Percentiles rank a stretch among this genome's conserved stretches.
These are phyloP conservation scores for Drosophila anomelani DNA, from an alignment of 2,888 invertebrate species.

Conservation along the genomic window DNA sequence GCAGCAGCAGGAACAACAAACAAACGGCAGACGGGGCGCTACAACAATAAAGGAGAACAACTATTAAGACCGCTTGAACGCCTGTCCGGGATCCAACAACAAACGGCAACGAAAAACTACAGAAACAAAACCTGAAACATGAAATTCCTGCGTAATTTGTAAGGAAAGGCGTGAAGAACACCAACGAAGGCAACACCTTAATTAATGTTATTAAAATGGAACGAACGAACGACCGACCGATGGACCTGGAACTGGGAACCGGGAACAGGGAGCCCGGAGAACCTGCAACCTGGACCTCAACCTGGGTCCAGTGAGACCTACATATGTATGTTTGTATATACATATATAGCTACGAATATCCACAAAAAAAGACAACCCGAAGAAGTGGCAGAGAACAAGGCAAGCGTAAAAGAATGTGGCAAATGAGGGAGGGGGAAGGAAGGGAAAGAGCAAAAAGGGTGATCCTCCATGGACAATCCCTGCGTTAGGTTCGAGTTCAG, in stretches of 20 bases:
- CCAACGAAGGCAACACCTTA: conserved; percentile 85
- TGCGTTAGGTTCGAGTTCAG: conserved; percentile 20
- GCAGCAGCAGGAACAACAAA: conserved; percentile 23
- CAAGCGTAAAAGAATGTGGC: conserved; percentile 58
- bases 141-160: conserved; percentile 85
- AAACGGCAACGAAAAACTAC: conserved; percentile 50
- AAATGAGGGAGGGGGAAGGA: conserved; percentile 42
- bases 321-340: conserved; percentile 15
- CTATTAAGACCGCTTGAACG: conserved; percentile 72
- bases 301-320: conserved; percentile 42
- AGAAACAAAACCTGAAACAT: conserved; percentile 81
- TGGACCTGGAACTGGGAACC: conserved; percentile 30
- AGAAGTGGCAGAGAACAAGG: conserved; percentile 44
- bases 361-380: conserved; percentile 45
- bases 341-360: conserved; percentile 3
- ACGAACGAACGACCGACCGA: conserved; percentile 71
- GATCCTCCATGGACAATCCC: conserved; percentile 48
- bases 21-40: conserved; percentile 61
- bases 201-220: conserved; percentile 85
- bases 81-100: conserved; percentile 40
- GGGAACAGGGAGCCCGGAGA: conserved; percentile 29
- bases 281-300: conserved; percentile 40
- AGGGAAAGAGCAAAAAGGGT: conserved; percentile 39
- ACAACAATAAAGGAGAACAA: conserved; percentile 64
- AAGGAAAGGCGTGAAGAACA: conserved; percentile 85